These are phyloP conservation scores for Onthophagus taurus DNA, from an alignment of 1,140 invertebrate species.

Conservation along the genomic window DNA sequence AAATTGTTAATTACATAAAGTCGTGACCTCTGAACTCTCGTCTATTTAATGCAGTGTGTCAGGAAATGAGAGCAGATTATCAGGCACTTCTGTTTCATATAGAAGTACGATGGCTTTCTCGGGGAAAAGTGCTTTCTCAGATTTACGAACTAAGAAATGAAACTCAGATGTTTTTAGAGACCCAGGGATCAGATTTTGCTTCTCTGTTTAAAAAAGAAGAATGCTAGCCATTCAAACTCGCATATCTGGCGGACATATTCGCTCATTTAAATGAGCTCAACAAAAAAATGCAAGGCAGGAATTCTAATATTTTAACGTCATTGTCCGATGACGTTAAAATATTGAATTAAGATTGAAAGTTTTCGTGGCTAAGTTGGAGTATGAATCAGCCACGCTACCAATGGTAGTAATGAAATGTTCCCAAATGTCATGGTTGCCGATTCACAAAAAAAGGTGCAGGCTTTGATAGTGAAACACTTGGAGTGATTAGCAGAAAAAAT, in stretches of 20 bases:
- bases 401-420: background rate
- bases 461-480: background rate
- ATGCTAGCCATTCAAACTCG: no score
- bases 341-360: background rate
- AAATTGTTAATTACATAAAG: no score
- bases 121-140: background rate
- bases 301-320: background rate
- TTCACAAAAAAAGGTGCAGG: no score
- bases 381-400: background rate
- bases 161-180: background rate
- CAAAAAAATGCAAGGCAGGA: background rate
- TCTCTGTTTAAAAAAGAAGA: background rate
- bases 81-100: no score
- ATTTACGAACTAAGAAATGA: background rate
- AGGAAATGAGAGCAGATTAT: no score
- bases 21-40: no score
- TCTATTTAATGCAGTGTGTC: no score
- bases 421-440: background rate
- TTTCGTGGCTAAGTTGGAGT: background rate
- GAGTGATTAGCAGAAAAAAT: no score
- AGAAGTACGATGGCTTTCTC: constrained; percentile 1
- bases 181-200: background rate
- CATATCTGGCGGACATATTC: constrained; percentile 1
- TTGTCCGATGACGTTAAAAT: no score
- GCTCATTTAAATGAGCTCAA: background rate